Base-by-base conservation (phyloP, 2,797 vertebrate species). In the Pseudomugil tenellus region DNA sequence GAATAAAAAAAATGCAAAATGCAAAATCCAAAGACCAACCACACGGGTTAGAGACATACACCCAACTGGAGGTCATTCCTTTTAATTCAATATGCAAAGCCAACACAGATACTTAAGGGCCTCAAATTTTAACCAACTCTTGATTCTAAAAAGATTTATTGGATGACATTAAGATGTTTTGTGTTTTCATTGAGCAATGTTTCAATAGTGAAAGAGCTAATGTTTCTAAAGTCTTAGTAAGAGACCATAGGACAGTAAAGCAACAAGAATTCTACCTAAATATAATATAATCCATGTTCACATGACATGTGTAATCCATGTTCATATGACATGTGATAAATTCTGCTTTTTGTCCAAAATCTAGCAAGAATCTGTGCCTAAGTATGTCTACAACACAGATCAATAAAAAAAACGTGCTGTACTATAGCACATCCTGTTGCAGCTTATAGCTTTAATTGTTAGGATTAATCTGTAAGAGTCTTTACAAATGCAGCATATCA, bases 371-470 rank as follows among this genome's bases (percentile, higher is more conserved):
- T 21, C 26, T n/a, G 29, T 17, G 17, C 41, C 28, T 29, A 17
- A 29, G 29, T 37, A 43, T 17, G 58, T 29, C 17, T 26, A 41
- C 35, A 59, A 29, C 19, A 43, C 37, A 60, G 21, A 21, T 31
- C 3, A 13, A 13, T 13, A 46, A 17, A 19, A 13, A 31, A n/a
- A 60, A n/a, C 2, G 14, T n/a, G 6, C 29, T 17, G 17, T 9
- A 43, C 7, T 19, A 25, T n/a, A 26, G 17, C 32, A n/a, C 53
- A n/a, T 21, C 4, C 39, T 19, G 29, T 55, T 62, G 21, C 43
- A 34, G 59, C 14, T 48, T 61, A 48, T 6, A 21, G 6, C 26
- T 63, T 63, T 52, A 26, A 63, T n/a, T 25, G 25, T 34, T 34
- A 11, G 32, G 32, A 34, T 7, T 2, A 11, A 34, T 34, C 11